These are phyloP conservation scores for Galeopterus variegatus DNA, from an alignment of 2,113 vertebrate genomes.

Conservation along the genomic window DNA sequence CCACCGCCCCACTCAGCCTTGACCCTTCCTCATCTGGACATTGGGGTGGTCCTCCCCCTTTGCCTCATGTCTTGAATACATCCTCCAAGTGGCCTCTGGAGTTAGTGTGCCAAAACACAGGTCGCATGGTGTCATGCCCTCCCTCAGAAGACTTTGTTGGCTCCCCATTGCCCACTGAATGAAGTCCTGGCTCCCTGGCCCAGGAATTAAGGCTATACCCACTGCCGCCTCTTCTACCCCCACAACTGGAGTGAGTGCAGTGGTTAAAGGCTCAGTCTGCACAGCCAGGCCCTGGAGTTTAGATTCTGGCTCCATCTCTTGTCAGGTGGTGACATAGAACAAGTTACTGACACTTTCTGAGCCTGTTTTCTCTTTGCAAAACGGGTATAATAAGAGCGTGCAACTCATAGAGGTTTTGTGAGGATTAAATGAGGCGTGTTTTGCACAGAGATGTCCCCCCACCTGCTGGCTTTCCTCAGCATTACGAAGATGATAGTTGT, in stretches of 20 bases:
- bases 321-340: not conserved
- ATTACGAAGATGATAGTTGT: not conserved
- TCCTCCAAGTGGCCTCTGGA: not conserved
- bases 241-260: not conserved
- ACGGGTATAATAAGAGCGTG: not conserved
- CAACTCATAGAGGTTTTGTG: not conserved
- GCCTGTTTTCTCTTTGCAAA: not conserved
- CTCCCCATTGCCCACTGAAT: not conserved
- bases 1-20: not conserved
- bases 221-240: not conserved
- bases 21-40: not conserved
- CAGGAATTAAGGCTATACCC: not conserved
- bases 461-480: not conserved
- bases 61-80: not conserved
- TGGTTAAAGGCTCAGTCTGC: not conserved
- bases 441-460: not conserved
- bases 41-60: not conserved
- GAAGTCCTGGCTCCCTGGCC: not conserved
- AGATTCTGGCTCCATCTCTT: not conserved
- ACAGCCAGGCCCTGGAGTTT: not conserved
- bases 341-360: not conserved
- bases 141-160: not conserved
- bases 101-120: not conserved
- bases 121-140: not conserved
- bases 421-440: not conserved